phyloP scores from a whole-genome alignment of 2,113 vertebrate species.

The Alouatta palliata region DNA sequence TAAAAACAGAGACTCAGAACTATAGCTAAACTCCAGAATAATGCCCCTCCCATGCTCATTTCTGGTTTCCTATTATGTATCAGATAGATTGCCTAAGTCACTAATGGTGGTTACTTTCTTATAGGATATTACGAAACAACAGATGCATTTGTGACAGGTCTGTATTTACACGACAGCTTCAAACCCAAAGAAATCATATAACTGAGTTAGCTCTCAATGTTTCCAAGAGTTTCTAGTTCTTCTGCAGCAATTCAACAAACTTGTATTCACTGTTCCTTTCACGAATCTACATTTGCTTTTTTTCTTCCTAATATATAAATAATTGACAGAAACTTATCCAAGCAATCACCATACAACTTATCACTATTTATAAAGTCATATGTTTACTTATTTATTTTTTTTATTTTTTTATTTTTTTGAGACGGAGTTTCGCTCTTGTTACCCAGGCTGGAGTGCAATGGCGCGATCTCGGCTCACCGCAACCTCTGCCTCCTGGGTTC shows the following conservation, averaged over 20 bases:
- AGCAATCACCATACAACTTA: background rate
- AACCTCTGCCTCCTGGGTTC: too few species aligned
- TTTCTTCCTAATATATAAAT: conserved; percentile 17
- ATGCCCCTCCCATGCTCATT: background rate
- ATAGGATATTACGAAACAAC: background rate
- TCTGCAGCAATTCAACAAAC: background rate
- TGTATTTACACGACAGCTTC: background rate
- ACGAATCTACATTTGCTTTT: background rate
- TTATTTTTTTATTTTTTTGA: too few species aligned
- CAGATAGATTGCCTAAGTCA: background rate
- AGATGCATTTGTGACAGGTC: background rate
- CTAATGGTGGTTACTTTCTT: background rate
- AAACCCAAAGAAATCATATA: background rate
- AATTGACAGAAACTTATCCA: background rate
- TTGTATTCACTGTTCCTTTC: background rate
- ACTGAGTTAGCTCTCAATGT: background rate
- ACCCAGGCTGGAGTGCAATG: too few species aligned
- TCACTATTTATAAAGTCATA: background rate
- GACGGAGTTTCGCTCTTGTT: too few species aligned
- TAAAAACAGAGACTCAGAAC: conserved; percentile 1
- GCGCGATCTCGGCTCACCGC: too few species aligned
- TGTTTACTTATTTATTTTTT: too few species aligned
- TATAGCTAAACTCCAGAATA: background rate
- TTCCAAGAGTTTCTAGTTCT: background rate
- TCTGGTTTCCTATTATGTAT: background rate